Conservation (phyloP, 2,797 vertebrate genomes). For the Acipenser transmontanus region DNA sequence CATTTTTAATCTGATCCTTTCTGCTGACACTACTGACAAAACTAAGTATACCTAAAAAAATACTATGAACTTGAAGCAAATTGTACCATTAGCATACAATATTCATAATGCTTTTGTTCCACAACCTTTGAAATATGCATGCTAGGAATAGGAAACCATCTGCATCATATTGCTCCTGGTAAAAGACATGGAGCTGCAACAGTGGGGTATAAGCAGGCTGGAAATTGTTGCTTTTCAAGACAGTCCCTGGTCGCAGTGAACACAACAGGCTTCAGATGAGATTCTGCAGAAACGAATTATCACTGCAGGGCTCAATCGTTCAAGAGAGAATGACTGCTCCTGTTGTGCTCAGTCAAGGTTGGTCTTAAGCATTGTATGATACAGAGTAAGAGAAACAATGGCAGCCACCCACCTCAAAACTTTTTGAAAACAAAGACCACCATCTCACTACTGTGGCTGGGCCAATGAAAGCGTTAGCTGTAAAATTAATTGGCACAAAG, state of each 20-base stretch:
- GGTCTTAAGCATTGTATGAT: background rate
- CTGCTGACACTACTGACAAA: too few relatives aligned
- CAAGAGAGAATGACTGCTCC: background rate
- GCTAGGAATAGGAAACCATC: background rate
- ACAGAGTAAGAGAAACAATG: background rate
- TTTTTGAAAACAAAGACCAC: too few relatives aligned
- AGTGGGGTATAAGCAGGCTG: slow-evolving; percentile 19
- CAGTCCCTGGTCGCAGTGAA: slow-evolving; percentile 27
- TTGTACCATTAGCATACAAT: background rate
- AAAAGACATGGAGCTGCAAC: slow-evolving; percentile 38
- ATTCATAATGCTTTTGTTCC: slow-evolving; percentile 2
- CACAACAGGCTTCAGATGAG: slow-evolving; percentile 1
- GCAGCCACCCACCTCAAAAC: background rate
- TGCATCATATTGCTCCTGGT: slow-evolving; percentile 28
- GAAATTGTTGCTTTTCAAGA: slow-evolving; percentile 30
- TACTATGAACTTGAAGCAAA: too few relatives aligned
- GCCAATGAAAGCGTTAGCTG: too few relatives aligned
- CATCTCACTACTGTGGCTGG: too few relatives aligned
- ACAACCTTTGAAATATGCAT: slow-evolving; percentile 26
- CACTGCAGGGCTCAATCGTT: slow-evolving; percentile 3
- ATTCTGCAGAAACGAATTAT: slow-evolving; percentile 28
- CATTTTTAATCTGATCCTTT: too few relatives aligned
- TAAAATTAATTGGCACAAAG: too few relatives aligned
- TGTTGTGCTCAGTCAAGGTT: slow-evolving; percentile 1
- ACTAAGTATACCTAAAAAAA: too few relatives aligned